Conservation (phyloP, 2,888 invertebrate genomes). For the Volucella zonaria region DNA sequence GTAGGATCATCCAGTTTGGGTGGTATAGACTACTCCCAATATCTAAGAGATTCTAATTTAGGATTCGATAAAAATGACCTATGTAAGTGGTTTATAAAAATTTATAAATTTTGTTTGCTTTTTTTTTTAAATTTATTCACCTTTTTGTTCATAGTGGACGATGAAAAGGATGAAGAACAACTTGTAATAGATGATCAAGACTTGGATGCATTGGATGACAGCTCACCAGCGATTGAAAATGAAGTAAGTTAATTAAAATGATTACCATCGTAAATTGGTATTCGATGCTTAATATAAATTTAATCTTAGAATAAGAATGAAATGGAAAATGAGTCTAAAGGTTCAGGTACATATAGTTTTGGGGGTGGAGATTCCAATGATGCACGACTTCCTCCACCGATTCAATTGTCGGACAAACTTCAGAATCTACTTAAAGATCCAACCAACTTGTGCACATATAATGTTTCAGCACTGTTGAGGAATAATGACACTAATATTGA, state of each 20-base stretch:
- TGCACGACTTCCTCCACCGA: slow-evolving; percentile 42
- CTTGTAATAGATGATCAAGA: slow-evolving; percentile 81
- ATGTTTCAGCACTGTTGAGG: slow-evolving; percentile 36
- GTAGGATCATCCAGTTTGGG: slow-evolving; percentile 68
- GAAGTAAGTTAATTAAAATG: slow-evolving; percentile 22
- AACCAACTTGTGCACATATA: slow-evolving; percentile 27
- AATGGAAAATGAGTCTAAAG: slow-evolving; percentile 50
- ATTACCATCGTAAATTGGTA: not conserved
- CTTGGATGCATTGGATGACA: slow-evolving; percentile 79
- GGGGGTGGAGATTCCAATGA: slow-evolving; percentile 26
- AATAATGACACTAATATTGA: slow-evolving; percentile 10
- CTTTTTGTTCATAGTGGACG: slow-evolving; percentile 82
- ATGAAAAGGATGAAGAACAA: slow-evolving; percentile 84
- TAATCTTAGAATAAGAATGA: slow-evolving; percentile 39
- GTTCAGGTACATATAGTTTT: slow-evolving; percentile 11
- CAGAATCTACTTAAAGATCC: slow-evolving; percentile 56
- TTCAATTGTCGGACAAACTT: slow-evolving; percentile 43
- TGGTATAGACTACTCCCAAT: slow-evolving; percentile 82
- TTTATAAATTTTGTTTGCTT: too few species aligned
- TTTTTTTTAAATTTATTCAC: not conserved
- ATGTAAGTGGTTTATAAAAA: slow-evolving; percentile 76
- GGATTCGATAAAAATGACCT: slow-evolving; percentile 78
- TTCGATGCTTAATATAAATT: not conserved
- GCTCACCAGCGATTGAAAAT: slow-evolving; percentile 31
- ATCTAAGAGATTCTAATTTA: slow-evolving; percentile 82